Conservation (phyloP, 2,888 invertebrate species). For the Cerceris rybyensis region DNA sequence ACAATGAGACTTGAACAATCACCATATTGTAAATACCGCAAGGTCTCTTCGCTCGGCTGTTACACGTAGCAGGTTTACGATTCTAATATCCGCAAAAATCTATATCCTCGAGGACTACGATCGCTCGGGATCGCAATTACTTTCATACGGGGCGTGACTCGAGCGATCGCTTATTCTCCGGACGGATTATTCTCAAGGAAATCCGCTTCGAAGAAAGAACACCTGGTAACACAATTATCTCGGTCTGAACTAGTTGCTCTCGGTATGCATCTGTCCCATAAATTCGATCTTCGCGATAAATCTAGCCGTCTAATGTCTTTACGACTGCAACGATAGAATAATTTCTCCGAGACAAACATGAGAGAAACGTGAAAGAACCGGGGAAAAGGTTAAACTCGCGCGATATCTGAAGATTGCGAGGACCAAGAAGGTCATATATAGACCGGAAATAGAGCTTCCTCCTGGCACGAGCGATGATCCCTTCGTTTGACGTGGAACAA, state of each 20-base stretch:
- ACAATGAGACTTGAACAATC: no score
- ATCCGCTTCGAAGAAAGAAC: constrained; percentile 2
- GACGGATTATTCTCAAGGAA: constrained; percentile 15
- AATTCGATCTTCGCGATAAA: no score
- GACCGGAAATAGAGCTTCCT: constrained; percentile 75
- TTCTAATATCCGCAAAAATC: no score
- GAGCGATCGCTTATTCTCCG: constrained; percentile 17
- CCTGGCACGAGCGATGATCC: constrained; percentile 49
- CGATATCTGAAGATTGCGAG: constrained; percentile 9
- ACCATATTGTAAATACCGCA: no score
- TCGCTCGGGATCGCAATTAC: constrained; percentile 34
- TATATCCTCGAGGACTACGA: background rate
- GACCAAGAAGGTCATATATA: constrained; percentile 35
- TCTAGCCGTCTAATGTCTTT: no score
- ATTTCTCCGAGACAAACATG: no score
- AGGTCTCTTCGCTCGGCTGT: no score
- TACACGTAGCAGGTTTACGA: no score
- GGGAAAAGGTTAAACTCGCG: background rate
- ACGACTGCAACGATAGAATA: no score
- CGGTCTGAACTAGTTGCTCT: background rate
- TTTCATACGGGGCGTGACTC: constrained; percentile 40
- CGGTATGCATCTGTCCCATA: no score
- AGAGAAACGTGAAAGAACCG: background rate
- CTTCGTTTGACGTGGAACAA: constrained; percentile 40
- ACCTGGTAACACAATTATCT: background rate